Conservation (phyloP, 2,888 invertebrate species). For the Trichogramma dendrolimi region DNA sequence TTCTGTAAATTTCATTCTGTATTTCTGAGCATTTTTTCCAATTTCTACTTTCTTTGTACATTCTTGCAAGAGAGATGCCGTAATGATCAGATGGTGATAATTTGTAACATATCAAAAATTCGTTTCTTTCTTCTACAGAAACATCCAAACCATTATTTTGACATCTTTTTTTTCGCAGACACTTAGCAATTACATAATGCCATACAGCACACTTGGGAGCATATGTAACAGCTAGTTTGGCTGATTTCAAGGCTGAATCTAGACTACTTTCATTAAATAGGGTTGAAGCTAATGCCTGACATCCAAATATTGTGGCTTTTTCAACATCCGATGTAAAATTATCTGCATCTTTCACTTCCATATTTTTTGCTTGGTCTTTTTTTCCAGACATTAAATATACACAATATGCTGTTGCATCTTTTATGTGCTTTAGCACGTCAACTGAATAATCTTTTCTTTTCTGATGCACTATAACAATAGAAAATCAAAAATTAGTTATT, state of each 20-base stretch:
- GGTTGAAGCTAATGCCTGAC: too few species aligned
- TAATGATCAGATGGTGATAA: neutral
- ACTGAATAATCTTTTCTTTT: neutral
- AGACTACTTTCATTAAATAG: too few species aligned
- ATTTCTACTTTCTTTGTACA: neutral
- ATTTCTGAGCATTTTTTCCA: neutral
- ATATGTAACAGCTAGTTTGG: too few species aligned
- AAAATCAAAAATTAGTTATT: neutral
- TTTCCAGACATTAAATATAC: neutral
- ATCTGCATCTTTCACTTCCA: neutral
- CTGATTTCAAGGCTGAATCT: too few species aligned
- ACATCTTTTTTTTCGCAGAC: too few species aligned
- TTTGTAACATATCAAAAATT: neutral
- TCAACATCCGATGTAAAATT: neutral
- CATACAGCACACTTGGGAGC: too few species aligned
- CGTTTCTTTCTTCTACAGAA: too few species aligned
- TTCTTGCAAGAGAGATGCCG: neutral
- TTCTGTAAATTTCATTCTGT: neutral
- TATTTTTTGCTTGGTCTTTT: neutral
- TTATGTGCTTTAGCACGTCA: neutral
- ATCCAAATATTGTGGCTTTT: neutral
- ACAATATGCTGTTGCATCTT: constrained; percentile 1
- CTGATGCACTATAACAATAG: neutral
- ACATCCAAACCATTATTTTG: too few species aligned
- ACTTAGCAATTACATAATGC: too few species aligned